Conservation (phyloP, 64 coral and sea anemone genomes). For the Platygyra sinensis region DNA sequence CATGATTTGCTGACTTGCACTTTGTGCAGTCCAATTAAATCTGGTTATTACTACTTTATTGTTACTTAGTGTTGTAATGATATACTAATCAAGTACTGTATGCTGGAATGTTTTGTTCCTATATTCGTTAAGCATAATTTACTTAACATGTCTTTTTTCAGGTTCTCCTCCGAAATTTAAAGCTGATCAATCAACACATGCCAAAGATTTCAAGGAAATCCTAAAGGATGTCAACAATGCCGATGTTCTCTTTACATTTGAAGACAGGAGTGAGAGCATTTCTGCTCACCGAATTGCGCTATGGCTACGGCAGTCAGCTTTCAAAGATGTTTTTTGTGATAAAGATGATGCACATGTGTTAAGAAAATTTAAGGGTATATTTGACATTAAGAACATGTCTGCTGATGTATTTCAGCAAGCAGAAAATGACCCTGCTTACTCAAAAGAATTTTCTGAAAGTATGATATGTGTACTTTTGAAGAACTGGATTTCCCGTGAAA, state of each 20-base stretch:
- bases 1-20: too few relatives aligned
- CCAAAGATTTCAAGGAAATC: constrained; percentile 5
- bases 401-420: background rate
- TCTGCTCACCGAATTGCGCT: constrained; percentile 1
- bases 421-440: background rate
- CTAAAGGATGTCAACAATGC: background rate
- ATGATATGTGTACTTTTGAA: constrained; percentile 14
- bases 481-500: constrained; percentile 39
- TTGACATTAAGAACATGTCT: background rate
- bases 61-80: too few relatives aligned
- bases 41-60: background rate
- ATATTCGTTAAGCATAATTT: background rate
- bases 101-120: background rate
- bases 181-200: constrained; percentile 1
- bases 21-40: background rate
- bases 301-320: constrained; percentile 1
- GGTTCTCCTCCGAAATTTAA: constrained; percentile 18
- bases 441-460: background rate
- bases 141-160: background rate
- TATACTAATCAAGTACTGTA: background rate
- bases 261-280: constrained; percentile 23
- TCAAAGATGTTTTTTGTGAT: background rate
- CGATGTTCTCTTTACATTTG: constrained; percentile 25
- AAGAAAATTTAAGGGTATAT: constrained; percentile 16
- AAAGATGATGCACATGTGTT: background rate